These are phyloP conservation scores for Atrina japonica DNA, from an alignment of 2,888 invertebrate species.

Conservation along the genomic window DNA sequence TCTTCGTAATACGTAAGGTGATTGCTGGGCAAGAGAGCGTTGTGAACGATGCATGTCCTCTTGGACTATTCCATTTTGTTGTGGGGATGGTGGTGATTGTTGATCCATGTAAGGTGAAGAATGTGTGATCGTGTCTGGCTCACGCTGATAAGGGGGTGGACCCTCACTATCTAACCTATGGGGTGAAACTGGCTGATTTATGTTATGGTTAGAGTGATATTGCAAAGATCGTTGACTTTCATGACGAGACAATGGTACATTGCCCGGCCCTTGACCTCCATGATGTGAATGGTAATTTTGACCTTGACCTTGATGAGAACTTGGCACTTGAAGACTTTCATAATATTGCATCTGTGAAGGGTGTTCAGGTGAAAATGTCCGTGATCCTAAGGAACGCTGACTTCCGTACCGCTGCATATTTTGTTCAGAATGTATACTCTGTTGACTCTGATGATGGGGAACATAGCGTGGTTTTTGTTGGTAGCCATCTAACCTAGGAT, in stretches of 20 bases:
- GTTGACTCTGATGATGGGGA: too few relatives aligned
- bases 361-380: too few relatives aligned
- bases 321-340: constrained; percentile 10
- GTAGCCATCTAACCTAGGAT: too few relatives aligned
- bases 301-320: constrained; percentile 24
- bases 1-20: constrained; percentile 22
- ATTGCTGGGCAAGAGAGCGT: constrained; percentile 10
- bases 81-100: constrained; percentile 5
- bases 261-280: constrained; percentile 6
- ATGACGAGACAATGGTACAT: too few relatives aligned
- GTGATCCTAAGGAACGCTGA: too few relatives aligned
- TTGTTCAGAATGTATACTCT: too few relatives aligned
- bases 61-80: constrained; percentile 18
- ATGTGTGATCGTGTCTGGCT: constrained; percentile 4
- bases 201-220: constrained; percentile 12
- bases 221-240: background rate
- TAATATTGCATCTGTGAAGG: constrained; percentile 20
- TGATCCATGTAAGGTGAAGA: background rate
- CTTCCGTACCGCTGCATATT: too few relatives aligned
- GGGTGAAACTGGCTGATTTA: background rate
- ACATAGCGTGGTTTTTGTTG: too few relatives aligned
- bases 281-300: constrained; percentile 1
- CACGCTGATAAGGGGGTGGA: constrained; percentile 37
- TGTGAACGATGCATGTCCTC: constrained; percentile 14
- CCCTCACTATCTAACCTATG: constrained; percentile 29